Percentiles rank a stretch among this genome's conserved stretches.
Evolutionary conservation across 2,113 vertebrate genomes (phyloP).

Genomic region (Cheilinus undulatus): DNA sequence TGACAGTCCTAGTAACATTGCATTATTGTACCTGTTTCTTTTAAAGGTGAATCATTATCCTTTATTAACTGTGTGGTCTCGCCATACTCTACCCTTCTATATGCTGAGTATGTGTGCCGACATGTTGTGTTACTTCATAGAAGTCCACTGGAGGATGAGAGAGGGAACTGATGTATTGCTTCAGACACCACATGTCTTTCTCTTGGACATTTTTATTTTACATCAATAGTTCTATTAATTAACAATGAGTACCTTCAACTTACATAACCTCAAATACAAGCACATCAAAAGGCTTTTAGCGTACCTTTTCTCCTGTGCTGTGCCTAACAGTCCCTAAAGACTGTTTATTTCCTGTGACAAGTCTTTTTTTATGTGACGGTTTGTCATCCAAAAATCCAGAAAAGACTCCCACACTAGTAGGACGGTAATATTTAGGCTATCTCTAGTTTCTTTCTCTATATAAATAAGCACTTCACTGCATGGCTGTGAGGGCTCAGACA

Average conservation of each 20-base stretch:
- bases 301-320: background rate
- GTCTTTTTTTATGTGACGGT: slow-evolving; percentile 11
- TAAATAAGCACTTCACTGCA: too few species aligned
- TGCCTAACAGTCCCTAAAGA: background rate
- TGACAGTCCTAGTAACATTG: too few species aligned
- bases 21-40: background rate
- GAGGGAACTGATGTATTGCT: background rate
- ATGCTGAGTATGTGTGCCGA: background rate
- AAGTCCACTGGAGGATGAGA: slow-evolving; percentile 24
- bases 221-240: slow-evolving; percentile 24
- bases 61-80: background rate
- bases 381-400: background rate
- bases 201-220: slow-evolving; percentile 5
- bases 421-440: background rate
- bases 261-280: slow-evolving; percentile 30
- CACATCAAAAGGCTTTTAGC: slow-evolving; percentile 27
- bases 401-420: background rate
- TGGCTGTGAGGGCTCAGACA: background rate
- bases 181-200: slow-evolving; percentile 17
- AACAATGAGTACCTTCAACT: slow-evolving; percentile 14
- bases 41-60: background rate
- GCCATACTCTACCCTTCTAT: background rate
- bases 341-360: slow-evolving; percentile 14
- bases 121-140: background rate
- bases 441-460: background rate